Evolutionary conservation across 2,888 invertebrate genomes (phyloP), one percentile per base, ranked within the genome.

Genomic region (Cheiracanthium punctorium): DNA sequence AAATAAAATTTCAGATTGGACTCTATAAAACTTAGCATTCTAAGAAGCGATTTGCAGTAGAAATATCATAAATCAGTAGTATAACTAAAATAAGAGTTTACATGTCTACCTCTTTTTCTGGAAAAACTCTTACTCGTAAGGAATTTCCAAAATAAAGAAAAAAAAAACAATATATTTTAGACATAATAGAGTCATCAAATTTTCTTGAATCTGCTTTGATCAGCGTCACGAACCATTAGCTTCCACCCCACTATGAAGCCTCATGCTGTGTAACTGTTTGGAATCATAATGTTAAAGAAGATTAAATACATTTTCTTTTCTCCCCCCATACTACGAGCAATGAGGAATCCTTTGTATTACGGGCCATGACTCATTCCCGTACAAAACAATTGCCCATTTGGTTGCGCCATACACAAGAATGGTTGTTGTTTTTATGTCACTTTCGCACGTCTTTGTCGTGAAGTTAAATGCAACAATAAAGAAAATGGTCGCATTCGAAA

Each of bases 401-500:
- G n/a, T n/a, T 58, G 58, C 7, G 58, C 58, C 4, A 5, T 17
- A 17, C 12, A 24, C 24, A 58, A 24, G 24, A 58, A 58, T 24
- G 58, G 58, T n/a, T 48, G 48, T 58, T 58, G 58, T 58, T 58
- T 58, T 58, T 58, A 58, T 58, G 58, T 58, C 58, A 58, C 24
- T 37, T 58, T 58, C 58, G 58, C 58, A 58, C 58, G 58, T 58
- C 58, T 58, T 58, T 58, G 58, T 58, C 58, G 24, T 12, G 5
- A 58, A 58, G 58, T 58, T 20, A 24, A 58, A 58, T 24, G 24
- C 58, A 12, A 58, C 43, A 48, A 48, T 48, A 58, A 58, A 58
- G 58, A 58, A 58, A 24, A 58, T 58, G 43, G 43, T 58, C 58
- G 20, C 37, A 37, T 37, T 4, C 4, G 24, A 20, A 58, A 58